Evolutionary conservation across 2,797 vertebrate genomes (phyloP).

Genomic region (Xiphophorus birchmanni): DNA sequence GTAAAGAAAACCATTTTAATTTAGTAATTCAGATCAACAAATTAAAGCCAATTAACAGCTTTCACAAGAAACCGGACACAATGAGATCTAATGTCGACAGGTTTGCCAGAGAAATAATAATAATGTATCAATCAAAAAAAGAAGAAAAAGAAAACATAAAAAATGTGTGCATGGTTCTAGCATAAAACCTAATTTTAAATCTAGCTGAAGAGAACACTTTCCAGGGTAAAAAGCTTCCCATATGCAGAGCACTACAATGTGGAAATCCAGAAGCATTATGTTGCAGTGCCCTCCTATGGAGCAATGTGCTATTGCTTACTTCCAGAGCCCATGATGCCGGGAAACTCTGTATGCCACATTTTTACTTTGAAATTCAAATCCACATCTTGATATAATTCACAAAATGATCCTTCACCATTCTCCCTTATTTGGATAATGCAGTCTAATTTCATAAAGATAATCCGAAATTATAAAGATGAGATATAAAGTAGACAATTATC

Average conservation of each 20-base stretch:
- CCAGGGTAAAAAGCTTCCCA: neutral
- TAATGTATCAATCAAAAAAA: neutral
- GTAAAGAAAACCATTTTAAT: neutral
- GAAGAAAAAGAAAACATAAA: neutral
- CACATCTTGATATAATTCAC: neutral
- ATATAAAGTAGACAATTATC: neutral
- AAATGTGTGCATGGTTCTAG: neutral
- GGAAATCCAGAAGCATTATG: constrained; percentile 11
- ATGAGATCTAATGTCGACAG: neutral
- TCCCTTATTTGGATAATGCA: neutral
- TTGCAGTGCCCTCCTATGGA: constrained; percentile 59
- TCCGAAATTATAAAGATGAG: neutral
- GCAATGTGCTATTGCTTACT: neutral
- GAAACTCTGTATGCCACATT: neutral
- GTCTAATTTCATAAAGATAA: neutral
- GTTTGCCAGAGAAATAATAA: neutral
- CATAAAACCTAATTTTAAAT: neutral
- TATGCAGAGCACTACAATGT: neutral
- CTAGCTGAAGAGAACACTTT: neutral
- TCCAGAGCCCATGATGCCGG: neutral
- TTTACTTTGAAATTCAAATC: neutral
- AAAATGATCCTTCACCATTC: neutral
- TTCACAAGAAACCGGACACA: neutral
- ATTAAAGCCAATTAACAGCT: neutral
- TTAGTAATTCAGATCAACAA: neutral